Percentiles rank a stretch among this genome's conserved stretches.
These are phyloP conservation scores for Otus sunia DNA, from an alignment of 2,113 vertebrate species.

Conservation along the genomic window DNA sequence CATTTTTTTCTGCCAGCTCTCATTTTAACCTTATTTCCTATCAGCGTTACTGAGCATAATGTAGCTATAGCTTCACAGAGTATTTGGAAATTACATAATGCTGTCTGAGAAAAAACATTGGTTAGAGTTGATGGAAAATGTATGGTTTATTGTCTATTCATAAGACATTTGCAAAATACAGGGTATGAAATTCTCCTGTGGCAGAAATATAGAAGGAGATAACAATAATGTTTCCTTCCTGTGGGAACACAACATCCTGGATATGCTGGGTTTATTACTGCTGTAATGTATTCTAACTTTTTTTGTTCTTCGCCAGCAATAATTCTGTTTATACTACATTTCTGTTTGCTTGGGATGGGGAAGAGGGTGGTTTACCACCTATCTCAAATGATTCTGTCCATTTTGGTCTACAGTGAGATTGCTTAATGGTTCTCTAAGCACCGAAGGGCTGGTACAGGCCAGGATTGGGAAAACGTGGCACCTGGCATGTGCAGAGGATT, in stretches of 20 bases:
- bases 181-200: background rate
- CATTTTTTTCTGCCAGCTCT: background rate
- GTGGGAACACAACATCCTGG: background rate
- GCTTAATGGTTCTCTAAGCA: constrained; percentile 61
- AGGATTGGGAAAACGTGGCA: constrained; percentile 61
- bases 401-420: constrained; percentile 69
- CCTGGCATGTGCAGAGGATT: constrained; percentile 73
- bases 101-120: background rate
- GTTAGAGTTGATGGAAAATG: background rate
- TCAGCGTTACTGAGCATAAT: background rate
- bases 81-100: background rate
- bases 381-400: background rate
- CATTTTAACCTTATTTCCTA: background rate
- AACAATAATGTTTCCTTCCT: background rate
- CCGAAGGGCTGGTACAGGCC: constrained; percentile 71
- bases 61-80: background rate
- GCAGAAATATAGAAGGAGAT: background rate
- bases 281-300: background rate
- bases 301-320: background rate
- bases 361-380: background rate
- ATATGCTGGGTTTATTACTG: background rate
- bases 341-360: background rate
- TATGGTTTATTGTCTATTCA: background rate
- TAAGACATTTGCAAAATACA: background rate
- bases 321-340: background rate